Conservation (phyloP, 2,113 vertebrate genomes). For the Ranitomeya variabilis region DNA sequence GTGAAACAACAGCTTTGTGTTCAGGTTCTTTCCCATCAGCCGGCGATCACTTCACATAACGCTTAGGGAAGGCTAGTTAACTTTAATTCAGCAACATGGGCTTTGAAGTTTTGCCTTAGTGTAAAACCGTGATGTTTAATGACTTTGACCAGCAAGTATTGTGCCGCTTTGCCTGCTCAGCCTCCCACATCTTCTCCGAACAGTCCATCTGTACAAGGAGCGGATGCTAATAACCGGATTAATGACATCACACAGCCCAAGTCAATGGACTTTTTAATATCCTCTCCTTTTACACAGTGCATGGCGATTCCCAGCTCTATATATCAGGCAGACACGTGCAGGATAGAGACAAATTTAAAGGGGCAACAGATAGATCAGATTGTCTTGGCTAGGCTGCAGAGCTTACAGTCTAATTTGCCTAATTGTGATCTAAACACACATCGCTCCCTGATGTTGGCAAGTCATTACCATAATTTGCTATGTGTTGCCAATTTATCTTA, state of each 20-base stretch:
- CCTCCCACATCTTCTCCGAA: not conserved
- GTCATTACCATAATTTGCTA: no score
- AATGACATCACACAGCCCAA: not conserved
- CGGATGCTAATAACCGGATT: not conserved
- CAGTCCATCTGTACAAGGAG: not conserved
- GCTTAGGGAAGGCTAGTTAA: not conserved
- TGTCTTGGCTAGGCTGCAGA: no score
- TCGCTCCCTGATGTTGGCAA: no score
- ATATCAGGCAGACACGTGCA: no score
- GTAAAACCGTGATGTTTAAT: not conserved
- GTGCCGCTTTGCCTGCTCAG: not conserved
- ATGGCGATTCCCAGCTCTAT: no score
- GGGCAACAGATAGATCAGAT: no score
- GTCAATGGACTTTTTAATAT: not conserved
- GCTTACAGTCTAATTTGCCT: no score
- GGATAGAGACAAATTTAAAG: no score
- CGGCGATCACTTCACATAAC: not conserved
- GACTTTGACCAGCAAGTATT: slow-evolving; percentile 5
- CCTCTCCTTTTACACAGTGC: not conserved
- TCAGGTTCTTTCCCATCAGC: slow-evolving; percentile 14
- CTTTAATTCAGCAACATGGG: not conserved
- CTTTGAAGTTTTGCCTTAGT: slow-evolving; percentile 20
- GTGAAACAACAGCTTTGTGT: not conserved
- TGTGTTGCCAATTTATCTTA: no score
- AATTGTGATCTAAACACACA: no score